These are phyloP conservation scores for Pseudois nayaur DNA, from an alignment of 2,113 vertebrate species.

Conservation along the genomic window DNA sequence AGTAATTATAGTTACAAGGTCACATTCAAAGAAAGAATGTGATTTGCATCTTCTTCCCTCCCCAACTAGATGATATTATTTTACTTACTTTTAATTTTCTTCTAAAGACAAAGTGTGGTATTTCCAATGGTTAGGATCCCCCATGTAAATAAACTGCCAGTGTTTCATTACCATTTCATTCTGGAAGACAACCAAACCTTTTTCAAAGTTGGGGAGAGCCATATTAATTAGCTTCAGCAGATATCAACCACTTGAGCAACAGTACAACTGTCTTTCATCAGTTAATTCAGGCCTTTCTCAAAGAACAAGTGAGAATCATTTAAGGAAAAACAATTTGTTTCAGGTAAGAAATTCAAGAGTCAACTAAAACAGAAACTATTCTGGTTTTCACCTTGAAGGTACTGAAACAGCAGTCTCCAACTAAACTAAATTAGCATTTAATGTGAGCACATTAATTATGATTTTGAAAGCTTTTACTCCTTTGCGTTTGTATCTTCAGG, in stretches of 20 bases:
- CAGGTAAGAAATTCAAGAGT: not conserved
- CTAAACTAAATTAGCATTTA: not conserved
- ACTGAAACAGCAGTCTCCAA: not conserved
- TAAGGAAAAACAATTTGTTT: not conserved
- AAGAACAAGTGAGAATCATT: not conserved
- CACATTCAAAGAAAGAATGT: not conserved
- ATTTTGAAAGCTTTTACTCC: not conserved
- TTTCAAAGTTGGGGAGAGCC: not conserved
- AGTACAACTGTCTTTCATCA: not conserved
- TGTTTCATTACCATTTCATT: conserved; percentile 9
- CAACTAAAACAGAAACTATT: not conserved
- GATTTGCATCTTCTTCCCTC: not conserved
- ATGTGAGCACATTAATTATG: not conserved
- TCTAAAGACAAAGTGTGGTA: not conserved
- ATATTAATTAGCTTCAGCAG: conserved; percentile 8
- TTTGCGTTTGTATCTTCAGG: not conserved
- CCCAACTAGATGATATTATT: not conserved
- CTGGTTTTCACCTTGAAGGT: not conserved
- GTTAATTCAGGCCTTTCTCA: conserved; percentile 11
- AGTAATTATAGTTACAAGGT: not conserved
- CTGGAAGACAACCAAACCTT: not conserved
- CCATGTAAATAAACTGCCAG: conserved; percentile 7
- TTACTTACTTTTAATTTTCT: not conserved
- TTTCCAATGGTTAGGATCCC: not conserved
- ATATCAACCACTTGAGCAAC: not conserved